Base-by-base conservation (phyloP, 2,797 vertebrate genomes). In the Gastrophryne carolinensis region DNA sequence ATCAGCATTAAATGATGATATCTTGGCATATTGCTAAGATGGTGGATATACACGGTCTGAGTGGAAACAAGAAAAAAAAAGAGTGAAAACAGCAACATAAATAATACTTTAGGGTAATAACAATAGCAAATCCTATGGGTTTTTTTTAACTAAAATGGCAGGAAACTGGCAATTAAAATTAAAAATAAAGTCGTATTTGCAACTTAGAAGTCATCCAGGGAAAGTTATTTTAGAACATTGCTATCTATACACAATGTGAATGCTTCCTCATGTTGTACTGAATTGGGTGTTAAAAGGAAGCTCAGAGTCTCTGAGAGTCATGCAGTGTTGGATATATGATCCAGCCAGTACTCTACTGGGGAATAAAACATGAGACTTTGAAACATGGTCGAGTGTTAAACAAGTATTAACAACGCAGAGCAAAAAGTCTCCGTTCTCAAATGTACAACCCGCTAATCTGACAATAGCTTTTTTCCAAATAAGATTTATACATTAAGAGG, bases 401-500 rank as follows among this genome's bases (percentile, higher is more conserved):
- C 44, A 58, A 62, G 57, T 61, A 62, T 72, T 61, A 61, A 44
- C 23, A 52, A 29, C 68, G 27, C 29, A 61, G 68, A 60, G 41
- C 41, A n/a, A 44, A 71, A 17, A 72, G 27, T 9, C 19, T 52
- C 30, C 17, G 21, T 72, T 23, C 23, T 27, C 57, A 41, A 52
- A 19, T 17, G 39, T 52, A 52, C 21, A 47, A 60, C 29, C 69
- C 15, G 15, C 57, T 72, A 61, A 72, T 62, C 57, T 52, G 27
- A 30, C 57, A 27, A 17, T 52, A 44, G 56, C 44, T 72, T 23
- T 27, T 39, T 24, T 72, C 44, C 57, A 72, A 72, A 52, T 37
- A 34, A 52, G 69, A 44, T 39, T 72, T 72, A 52, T 52, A 50
- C 57, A 72, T 61, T 72, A 60, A 49, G 41, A 52, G 44, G 69